These are phyloP conservation scores for Idaea aversata DNA, from an alignment of 2,888 invertebrate genomes.

Conservation along the genomic window DNA sequence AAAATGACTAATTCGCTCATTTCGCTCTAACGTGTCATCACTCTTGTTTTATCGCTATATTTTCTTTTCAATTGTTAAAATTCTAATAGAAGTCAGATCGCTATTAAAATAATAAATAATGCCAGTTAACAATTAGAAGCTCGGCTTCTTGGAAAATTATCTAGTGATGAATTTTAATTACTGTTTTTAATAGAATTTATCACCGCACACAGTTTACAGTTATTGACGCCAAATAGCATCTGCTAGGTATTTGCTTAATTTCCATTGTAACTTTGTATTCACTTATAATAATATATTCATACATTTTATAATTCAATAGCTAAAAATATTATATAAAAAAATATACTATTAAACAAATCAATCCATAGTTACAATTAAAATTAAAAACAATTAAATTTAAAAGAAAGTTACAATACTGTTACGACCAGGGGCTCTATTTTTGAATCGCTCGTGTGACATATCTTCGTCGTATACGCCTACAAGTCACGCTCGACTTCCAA, in stretches of 20 bases:
- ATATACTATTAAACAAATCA: too few relatives aligned
- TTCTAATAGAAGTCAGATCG: slow-evolving; percentile 38
- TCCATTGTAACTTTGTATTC: background rate
- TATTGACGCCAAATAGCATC: background rate
- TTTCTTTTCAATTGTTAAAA: slow-evolving; percentile 55
- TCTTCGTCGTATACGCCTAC: too few relatives aligned
- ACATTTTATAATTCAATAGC: too few relatives aligned
- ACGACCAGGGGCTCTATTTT: too few relatives aligned
- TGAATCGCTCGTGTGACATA: too few relatives aligned
- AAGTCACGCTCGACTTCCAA: too few relatives aligned
- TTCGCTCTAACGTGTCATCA: slow-evolving; percentile 53
- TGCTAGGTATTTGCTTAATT: background rate
- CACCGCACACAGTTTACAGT: background rate
- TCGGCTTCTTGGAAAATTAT: slow-evolving; percentile 20
- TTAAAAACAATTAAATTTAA: too few relatives aligned
- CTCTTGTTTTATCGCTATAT: slow-evolving; percentile 60
- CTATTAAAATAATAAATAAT: slow-evolving; percentile 47
- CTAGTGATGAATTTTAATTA: slow-evolving; percentile 23
- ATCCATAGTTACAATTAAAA: too few relatives aligned
- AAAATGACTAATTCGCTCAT: slow-evolving; percentile 69
- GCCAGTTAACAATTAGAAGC: slow-evolving; percentile 20
- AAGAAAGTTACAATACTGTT: too few relatives aligned
- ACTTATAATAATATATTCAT: background rate
- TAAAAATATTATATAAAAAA: too few relatives aligned
- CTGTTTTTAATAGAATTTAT: slow-evolving; percentile 2